Conservation (phyloP, 2,797 vertebrate genomes). For the Phoxinus dragarum region DNA sequence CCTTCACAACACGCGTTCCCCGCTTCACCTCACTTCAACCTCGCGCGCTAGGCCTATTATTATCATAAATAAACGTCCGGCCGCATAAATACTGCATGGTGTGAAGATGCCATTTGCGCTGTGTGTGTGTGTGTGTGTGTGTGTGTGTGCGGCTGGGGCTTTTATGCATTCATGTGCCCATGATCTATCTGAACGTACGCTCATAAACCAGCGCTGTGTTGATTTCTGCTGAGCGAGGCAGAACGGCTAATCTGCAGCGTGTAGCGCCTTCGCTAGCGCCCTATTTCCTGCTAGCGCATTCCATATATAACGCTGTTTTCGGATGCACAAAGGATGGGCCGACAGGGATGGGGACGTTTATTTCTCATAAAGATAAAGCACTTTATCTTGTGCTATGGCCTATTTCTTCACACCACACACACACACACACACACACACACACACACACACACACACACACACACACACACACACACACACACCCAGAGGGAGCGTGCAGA, state of each 20-base stretch:
- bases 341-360: constrained; percentile 56
- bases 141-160: constrained; percentile 27
- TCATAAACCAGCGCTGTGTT: constrained; percentile 39
- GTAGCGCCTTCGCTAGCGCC: constrained; percentile 54
- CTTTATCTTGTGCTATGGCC: constrained; percentile 62
- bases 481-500: constrained; percentile 37
- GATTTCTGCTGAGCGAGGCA: constrained; percentile 62
- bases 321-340: constrained; percentile 54
- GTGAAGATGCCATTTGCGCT: constrained; percentile 30
- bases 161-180: constrained; percentile 53
- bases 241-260: constrained; percentile 58
- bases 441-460: constrained; percentile 30
- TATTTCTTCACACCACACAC: constrained; percentile 53
- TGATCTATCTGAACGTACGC: constrained; percentile 55
- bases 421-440: constrained; percentile 39
- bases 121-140: neutral
- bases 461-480: constrained; percentile 38
- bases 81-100: constrained; percentile 59
- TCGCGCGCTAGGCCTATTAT: constrained; percentile 25
- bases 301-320: constrained; percentile 62
- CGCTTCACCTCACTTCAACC: constrained; percentile 1
- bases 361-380: constrained; percentile 62
- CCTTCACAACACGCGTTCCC: constrained; percentile 21
- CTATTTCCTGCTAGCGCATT: constrained; percentile 54
- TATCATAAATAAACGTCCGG: constrained; percentile 37